A percentile compares a stretch with the other conserved stretches of the same genome.
These are phyloP conservation scores for Suillia variegata DNA, from an alignment of 2,888 invertebrate genomes.

Conservation along the genomic window DNA sequence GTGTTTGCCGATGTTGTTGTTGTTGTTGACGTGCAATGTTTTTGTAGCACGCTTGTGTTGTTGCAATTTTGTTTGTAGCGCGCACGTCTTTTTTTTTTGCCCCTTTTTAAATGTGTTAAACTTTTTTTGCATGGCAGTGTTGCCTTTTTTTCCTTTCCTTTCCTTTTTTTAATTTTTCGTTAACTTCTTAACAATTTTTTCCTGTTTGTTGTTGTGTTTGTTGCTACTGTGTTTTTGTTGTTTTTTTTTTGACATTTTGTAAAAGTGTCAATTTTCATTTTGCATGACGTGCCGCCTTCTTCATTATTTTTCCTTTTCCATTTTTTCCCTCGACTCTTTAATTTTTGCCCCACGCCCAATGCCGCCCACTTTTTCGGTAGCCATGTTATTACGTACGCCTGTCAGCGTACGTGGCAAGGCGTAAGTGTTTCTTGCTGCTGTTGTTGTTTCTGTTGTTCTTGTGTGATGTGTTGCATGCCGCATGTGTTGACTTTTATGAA, in stretches of 20 bases:
- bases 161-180: constrained; percentile 18
- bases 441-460: too few species aligned
- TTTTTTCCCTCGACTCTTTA: neutral
- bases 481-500: neutral
- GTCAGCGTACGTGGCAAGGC: neutral
- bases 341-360: too few species aligned
- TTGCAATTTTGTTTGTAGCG: neutral
- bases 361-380: too few species aligned
- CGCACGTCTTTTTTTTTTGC: neutral
- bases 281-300: constrained; percentile 24
- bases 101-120: neutral
- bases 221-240: too few species aligned
- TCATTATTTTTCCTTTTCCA: neutral
- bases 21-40: neutral
- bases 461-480: neutral
- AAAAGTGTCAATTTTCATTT: constrained; percentile 49
- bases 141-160: neutral
- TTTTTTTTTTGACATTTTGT: too few species aligned
- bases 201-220: too few species aligned
- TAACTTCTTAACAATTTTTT: constrained; percentile 13
- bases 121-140: neutral
- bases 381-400: too few species aligned
- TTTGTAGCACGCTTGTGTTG: neutral
- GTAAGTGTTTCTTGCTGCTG: neutral
- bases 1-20: neutral